phyloP scores from a whole-genome alignment of 2,888 invertebrate genomes.

The Tholera decimalis region DNA sequence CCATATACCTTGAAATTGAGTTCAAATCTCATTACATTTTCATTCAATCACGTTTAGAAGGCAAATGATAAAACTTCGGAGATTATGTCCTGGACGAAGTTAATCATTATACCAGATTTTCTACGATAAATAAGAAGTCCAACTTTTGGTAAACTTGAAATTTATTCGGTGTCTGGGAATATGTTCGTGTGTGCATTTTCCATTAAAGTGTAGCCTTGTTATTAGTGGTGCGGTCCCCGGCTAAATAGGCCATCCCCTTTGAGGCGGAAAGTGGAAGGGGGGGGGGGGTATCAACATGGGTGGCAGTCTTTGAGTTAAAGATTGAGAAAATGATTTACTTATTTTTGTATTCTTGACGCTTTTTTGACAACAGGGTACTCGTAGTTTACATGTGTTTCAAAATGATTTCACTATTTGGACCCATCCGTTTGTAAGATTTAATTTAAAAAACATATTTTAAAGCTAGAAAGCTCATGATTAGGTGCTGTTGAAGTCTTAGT shows the following conservation, averaged over 20 bases:
- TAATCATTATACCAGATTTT: slow-evolving; percentile 31
- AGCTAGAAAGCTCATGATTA: no score
- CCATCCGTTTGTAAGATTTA: no score
- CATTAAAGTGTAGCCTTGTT: slow-evolving; percentile 28
- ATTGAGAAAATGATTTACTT: not conserved
- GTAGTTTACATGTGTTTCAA: no score
- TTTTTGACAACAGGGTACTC: not conserved
- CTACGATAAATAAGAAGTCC: slow-evolving; percentile 7
- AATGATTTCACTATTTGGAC: no score
- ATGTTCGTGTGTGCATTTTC: slow-evolving; percentile 41
- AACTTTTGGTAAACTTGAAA: slow-evolving; percentile 40
- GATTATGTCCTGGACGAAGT: slow-evolving; percentile 45
- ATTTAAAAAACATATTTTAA: no score
- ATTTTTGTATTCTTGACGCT: not conserved
- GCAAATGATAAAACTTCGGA: slow-evolving; percentile 33
- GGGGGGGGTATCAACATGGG: not conserved
- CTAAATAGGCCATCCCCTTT: slow-evolving; percentile 31
- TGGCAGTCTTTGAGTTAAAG: not conserved
- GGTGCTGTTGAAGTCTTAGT: no score
- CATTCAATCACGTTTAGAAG: slow-evolving; percentile 40
- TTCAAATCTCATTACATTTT: slow-evolving; percentile 38
- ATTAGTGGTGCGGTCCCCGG: slow-evolving; percentile 14
- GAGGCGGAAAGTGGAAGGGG: not conserved
- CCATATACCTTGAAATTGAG: slow-evolving; percentile 25
- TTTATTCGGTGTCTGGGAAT: slow-evolving; percentile 26